Conservation (phyloP, 2,888 invertebrate species). For the Hirtodrosophila cameraria region DNA sequence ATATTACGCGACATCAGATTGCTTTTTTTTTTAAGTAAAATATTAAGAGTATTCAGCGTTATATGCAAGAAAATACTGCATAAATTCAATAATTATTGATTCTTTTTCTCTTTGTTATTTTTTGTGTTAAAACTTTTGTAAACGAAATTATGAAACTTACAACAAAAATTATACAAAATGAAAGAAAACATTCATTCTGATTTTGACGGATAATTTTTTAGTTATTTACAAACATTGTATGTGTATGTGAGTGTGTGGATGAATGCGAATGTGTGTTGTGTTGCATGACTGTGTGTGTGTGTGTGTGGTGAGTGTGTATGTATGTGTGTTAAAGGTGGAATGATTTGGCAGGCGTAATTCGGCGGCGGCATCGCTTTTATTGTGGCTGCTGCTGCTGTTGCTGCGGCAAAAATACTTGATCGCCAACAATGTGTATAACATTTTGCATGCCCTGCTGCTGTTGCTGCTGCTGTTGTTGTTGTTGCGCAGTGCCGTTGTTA, state of each 20-base stretch:
- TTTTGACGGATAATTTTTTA: conserved; percentile 61
- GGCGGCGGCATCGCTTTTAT: conserved; percentile 27
- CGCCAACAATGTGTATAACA: conserved; percentile 81
- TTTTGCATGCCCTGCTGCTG: conserved; percentile 74
- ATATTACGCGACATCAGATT: conserved; percentile 43
- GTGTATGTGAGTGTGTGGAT: conserved; percentile 26
- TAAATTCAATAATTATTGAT: conserved; percentile 22
- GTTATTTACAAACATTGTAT: conserved; percentile 69
- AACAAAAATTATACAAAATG: conserved; percentile 67
- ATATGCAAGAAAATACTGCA: conserved; percentile 79
- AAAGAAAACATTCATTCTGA: conserved; percentile 68
- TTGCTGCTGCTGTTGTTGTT: conserved; percentile 46
- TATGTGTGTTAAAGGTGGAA: conserved; percentile 56
- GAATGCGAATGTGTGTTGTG: conserved; percentile 27
- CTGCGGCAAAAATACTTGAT: conserved; percentile 73
- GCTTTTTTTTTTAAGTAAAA: conserved; percentile 37
- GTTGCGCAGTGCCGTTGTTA: conserved; percentile 42
- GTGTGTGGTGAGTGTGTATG: conserved; percentile 30
- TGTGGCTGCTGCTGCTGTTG: conserved; percentile 56
- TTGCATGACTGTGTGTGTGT: conserved; percentile 26
- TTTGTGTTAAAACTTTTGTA: conserved; percentile 35
- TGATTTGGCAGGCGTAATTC: conserved; percentile 57
- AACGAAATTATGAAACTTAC: conserved; percentile 61
- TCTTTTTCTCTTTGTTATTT: conserved; percentile 18
- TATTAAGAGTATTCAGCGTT: conserved; percentile 48